These are phyloP conservation scores for Ecdyonurus torrentis DNA, from an alignment of 2,888 invertebrate species.

Conservation along the genomic window DNA sequence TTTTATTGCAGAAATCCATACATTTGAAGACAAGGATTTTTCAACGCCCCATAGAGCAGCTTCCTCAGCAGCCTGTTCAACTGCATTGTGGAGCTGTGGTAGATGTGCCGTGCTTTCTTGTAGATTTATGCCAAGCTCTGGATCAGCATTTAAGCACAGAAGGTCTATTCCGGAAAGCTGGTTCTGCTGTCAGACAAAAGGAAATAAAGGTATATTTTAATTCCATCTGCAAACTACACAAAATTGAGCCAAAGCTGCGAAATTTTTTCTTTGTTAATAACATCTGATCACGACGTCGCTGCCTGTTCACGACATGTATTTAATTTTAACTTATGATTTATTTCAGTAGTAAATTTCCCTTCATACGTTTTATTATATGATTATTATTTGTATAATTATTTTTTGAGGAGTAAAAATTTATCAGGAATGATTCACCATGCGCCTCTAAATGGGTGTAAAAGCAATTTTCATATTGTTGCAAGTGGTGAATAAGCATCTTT, in stretches of 20 bases:
- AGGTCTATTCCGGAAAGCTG: constrained; percentile 79
- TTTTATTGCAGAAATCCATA: constrained; percentile 7
- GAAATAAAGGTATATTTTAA: constrained; percentile 48
- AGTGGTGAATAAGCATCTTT: no score
- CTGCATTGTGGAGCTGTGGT: constrained; percentile 51
- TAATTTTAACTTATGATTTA: no score
- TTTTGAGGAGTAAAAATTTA: no score
- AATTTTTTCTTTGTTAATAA: neutral
- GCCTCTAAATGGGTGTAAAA: no score
- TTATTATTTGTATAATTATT: no score
- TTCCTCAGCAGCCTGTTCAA: constrained; percentile 37
- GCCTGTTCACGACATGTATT: no score
- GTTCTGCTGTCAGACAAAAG: constrained; percentile 63
- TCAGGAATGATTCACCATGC: no score
- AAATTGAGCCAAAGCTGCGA: neutral
- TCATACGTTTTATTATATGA: no score
- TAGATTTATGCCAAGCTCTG: constrained; percentile 51
- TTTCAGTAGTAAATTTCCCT: no score
- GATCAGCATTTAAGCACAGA: constrained; percentile 52
- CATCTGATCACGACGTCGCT: neutral
- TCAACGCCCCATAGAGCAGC: constrained; percentile 31
- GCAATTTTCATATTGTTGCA: no score
- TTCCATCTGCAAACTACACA: neutral
- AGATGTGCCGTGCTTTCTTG: constrained; percentile 53
- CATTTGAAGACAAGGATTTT: constrained; percentile 28